These are phyloP conservation scores for Eupithecia dodoneata DNA, from an alignment of 2,888 invertebrate genomes.

Conservation along the genomic window DNA sequence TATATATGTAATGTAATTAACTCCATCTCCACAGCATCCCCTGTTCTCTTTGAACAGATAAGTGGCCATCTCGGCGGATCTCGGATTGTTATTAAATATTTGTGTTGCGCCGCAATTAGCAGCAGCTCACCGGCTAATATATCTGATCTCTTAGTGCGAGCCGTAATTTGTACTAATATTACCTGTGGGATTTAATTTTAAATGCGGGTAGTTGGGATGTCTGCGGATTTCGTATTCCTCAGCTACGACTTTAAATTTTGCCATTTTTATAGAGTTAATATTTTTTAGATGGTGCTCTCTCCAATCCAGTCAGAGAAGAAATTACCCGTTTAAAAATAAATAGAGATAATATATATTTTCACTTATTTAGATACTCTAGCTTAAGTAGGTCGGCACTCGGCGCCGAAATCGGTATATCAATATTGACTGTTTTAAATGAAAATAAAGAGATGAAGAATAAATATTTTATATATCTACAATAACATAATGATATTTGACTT, in stretches of 20 bases:
- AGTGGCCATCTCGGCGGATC: constrained; percentile 80
- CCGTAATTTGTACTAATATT: constrained; percentile 45
- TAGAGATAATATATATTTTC: neutral
- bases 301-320: neutral
- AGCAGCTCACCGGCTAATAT: constrained; percentile 78
- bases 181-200: constrained; percentile 8
- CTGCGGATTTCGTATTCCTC: neutral
- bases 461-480: too few species aligned
- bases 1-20: neutral
- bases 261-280: neutral
- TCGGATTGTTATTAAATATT: constrained; percentile 84
- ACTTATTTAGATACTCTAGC: neutral
- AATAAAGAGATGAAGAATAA: neutral
- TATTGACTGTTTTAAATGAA: neutral
- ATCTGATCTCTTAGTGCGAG: constrained; percentile 55
- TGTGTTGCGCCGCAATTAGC: constrained; percentile 83
- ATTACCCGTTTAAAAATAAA: neutral
- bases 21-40: constrained; percentile 50
- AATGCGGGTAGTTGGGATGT: neutral
- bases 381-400: too few species aligned
- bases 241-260: neutral
- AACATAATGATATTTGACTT: too few species aligned
- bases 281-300: neutral
- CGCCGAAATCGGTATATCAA: too few species aligned
- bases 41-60: constrained; percentile 72